Conservation (phyloP, 2,888 invertebrate species). For the Xestia ashworthii region DNA sequence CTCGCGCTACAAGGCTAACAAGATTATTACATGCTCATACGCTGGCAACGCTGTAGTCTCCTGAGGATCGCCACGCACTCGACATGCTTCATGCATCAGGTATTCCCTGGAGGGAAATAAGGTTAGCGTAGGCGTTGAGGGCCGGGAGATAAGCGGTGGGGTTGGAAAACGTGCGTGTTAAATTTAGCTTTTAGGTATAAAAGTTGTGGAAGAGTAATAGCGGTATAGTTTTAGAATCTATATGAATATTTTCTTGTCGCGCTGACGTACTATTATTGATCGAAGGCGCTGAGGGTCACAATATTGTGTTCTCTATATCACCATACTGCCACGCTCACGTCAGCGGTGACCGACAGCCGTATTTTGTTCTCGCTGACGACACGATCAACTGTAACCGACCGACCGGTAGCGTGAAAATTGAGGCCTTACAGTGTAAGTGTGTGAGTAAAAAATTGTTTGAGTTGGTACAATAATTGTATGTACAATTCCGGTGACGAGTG, state of each 20-base stretch:
- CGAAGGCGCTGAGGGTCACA: no score
- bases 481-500: not conserved
- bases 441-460: not conserved
- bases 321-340: no score
- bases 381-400: no score
- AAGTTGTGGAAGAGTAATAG: not conserved
- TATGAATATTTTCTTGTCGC: no score
- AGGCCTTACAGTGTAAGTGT: not conserved
- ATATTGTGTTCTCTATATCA: no score
- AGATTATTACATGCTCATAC: slow-evolving; percentile 51
- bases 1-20: slow-evolving; percentile 25
- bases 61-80: slow-evolving; percentile 43
- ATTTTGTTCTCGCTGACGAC: no score
- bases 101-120: slow-evolving; percentile 50
- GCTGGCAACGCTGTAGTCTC: slow-evolving; percentile 31
- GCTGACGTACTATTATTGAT: no score
- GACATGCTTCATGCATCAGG: slow-evolving; percentile 58
- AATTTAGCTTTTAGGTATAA: not conserved
- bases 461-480: not conserved
- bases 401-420: no score
- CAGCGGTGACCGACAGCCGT: no score
- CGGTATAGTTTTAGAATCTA: not conserved
- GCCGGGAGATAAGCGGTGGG: slow-evolving; percentile 15
- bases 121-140: slow-evolving; percentile 10
- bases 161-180: not conserved